These are phyloP conservation scores for Xylophagus ater DNA, from an alignment of 2,888 invertebrate species.

Conservation along the genomic window DNA sequence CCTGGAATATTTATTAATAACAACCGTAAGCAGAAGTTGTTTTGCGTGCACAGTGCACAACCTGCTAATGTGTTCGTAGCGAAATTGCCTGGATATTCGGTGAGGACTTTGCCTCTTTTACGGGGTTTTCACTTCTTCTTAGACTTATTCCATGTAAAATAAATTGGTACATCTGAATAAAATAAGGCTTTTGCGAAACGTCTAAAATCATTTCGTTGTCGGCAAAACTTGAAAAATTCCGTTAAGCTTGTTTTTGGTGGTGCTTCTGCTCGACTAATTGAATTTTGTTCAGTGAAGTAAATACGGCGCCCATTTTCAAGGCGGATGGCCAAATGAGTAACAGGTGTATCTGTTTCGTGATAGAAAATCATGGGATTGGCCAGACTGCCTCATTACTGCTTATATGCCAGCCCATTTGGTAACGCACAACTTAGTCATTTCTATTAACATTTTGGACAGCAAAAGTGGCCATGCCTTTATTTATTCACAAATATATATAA, in stretches of 20 bases:
- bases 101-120: not conserved
- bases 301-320: not conserved
- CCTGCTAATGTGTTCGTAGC: too few relatives aligned
- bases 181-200: not conserved
- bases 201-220: not conserved
- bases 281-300: not conserved
- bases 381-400: too few relatives aligned
- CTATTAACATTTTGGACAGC: too few relatives aligned
- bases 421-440: too few relatives aligned
- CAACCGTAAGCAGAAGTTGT: too few relatives aligned
- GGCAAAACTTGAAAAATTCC: not conserved
- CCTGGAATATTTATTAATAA: too few relatives aligned
- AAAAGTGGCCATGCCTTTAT: too few relatives aligned
- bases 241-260: not conserved
- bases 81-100: too few relatives aligned
- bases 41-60: too few relatives aligned
- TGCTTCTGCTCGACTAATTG: not conserved
- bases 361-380: not conserved
- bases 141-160: not conserved
- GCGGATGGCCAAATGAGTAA: not conserved
- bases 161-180: not conserved
- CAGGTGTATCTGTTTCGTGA: not conserved
- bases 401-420: too few relatives aligned
- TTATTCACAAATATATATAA: too few relatives aligned
- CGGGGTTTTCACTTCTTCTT: not conserved